Evolutionary conservation across 2,113 vertebrate species (phyloP), one percentile per base, ranked within the genome.

Genomic region (Candoia aspera): DNA sequence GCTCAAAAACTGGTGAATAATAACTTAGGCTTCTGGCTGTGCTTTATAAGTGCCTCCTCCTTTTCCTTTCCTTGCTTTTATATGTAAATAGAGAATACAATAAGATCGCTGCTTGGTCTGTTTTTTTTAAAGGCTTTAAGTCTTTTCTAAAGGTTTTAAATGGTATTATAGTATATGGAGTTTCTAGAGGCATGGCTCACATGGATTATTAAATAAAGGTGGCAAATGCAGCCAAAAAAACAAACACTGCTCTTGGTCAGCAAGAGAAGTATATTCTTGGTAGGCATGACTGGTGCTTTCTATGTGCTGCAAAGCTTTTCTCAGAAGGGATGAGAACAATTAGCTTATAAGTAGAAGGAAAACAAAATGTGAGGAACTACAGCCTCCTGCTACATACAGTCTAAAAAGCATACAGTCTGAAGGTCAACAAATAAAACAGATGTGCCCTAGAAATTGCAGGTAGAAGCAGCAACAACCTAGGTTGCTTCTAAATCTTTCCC

Each of bases 211-310:
- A 94, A 95, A 94, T 93, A 95, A 94, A 90, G 90, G 90, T 89
- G 91, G 93, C 95, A 96, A 92, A 96, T 96, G 94, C 94, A 95
- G 88, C 92, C 90, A 88, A 93, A 95, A 93, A 95, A 88, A 90
- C 42, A 86, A 87, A 86, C 89, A 90, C 92, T 92, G 92, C 68
- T 91, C 90, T 91, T 95, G 90, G 59, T 96, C 64, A 86, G 55
- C 93, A 95, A 95, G 94, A 94, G 94, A 96, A 95, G 90, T 91
- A 88, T 94, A 21, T 94, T 53, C 90, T 91, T 95, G 92, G 90
- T 91, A 96, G 94, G 89, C 53, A 84, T 92, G 96, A 92, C 29
- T 93, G 89, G 54, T 86, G 91, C 92, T 33, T 88, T 95, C 85
- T 93, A 92, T 95, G 91, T 89, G 90, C 86, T 95, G 93, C 84